Conservation (phyloP, 2,113 vertebrate species). For the Atractosteus spatula region DNA sequence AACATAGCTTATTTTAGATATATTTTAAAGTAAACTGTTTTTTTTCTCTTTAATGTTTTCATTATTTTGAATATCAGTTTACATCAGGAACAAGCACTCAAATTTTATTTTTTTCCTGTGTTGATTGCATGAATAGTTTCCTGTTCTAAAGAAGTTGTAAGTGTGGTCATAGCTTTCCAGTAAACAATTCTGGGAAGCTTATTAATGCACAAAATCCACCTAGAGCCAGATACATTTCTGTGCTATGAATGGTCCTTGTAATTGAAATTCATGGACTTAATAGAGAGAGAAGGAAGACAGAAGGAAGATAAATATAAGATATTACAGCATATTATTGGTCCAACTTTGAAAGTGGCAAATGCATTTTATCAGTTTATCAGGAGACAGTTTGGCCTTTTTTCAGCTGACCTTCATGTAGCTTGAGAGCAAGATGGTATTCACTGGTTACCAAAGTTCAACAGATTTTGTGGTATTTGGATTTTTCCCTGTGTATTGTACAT, state of each 20-base stretch:
- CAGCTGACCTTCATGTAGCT: conserved; percentile 21
- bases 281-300: conserved; percentile 43
- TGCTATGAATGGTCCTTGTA: conserved; percentile 32
- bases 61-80: too few relatives aligned
- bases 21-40: too few relatives aligned
- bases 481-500: background rate
- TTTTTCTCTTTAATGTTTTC: too few relatives aligned
- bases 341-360: conserved; percentile 33
- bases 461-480: background rate
- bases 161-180: too few relatives aligned
- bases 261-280: conserved; percentile 42
- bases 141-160: too few relatives aligned
- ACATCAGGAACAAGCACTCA: too few relatives aligned
- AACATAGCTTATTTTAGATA: too few relatives aligned
- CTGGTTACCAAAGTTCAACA: background rate
- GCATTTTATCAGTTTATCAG: conserved; percentile 9
- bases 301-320: conserved; percentile 43
- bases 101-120: too few relatives aligned
- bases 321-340: conserved; percentile 41
- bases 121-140: too few relatives aligned
- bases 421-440: background rate
- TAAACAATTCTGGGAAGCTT: too few relatives aligned
- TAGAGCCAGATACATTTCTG: conserved; percentile 31
- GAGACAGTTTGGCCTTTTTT: background rate
- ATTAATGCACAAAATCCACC: too few relatives aligned